Evolutionary conservation across 2,797 vertebrate genomes (phyloP).

Genomic region (Nothura maculosa): DNA sequence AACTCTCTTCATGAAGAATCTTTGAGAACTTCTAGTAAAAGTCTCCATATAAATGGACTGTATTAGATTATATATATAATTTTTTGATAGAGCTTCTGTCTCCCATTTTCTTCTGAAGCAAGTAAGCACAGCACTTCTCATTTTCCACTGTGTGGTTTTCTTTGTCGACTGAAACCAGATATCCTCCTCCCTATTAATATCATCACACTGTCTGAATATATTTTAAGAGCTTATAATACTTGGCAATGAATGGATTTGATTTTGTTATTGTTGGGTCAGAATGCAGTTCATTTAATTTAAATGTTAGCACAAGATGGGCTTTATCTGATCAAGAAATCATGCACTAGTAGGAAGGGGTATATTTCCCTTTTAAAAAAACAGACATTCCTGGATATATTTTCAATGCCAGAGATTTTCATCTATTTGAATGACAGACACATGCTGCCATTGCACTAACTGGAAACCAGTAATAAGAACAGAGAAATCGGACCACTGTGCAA

Average conservation of each 20-base stretch:
- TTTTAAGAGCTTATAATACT: slow-evolving; percentile 75
- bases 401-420: slow-evolving; percentile 65
- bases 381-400: slow-evolving; percentile 55
- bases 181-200: slow-evolving; percentile 78
- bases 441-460: slow-evolving; percentile 34
- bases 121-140: slow-evolving; percentile 63
- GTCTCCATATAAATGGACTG: not conserved
- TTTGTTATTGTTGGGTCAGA: slow-evolving; percentile 82
- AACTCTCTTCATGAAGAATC: not conserved
- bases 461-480: not conserved
- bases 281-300: slow-evolving; percentile 75
- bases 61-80: slow-evolving; percentile 17
- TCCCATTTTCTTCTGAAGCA: slow-evolving; percentile 61
- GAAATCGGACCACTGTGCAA: slow-evolving; percentile 9
- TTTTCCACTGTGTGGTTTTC: slow-evolving; percentile 62
- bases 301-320: slow-evolving; percentile 69
- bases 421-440: slow-evolving; percentile 57
- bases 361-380: slow-evolving; percentile 72
- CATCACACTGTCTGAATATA: slow-evolving; percentile 75
- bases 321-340: slow-evolving; percentile 79
- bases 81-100: slow-evolving; percentile 57
- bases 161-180: slow-evolving; percentile 77
- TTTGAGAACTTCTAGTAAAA: slow-evolving; percentile 24
- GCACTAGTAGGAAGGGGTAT: slow-evolving; percentile 65
- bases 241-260: slow-evolving; percentile 64